Base-by-base conservation (phyloP, 2,113 vertebrate species). In the Bubo bubo region DNA sequence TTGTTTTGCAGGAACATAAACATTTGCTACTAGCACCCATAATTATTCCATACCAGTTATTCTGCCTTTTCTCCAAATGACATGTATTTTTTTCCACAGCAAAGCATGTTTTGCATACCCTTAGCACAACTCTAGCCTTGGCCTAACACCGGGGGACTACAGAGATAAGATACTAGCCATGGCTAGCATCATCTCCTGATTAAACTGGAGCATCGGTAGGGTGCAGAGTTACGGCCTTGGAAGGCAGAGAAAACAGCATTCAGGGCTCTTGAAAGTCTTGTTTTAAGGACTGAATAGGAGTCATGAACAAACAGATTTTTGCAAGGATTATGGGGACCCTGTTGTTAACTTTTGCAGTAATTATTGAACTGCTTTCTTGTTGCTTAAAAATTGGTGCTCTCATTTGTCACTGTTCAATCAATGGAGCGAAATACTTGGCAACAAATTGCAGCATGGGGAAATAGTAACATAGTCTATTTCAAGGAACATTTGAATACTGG, bases 111-210 rank as follows among this genome's bases (percentile, higher is more conserved):
- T 95, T 79, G 60, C 50, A 32, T 86, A 56, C 18, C 59, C n/a
- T 3, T 75, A 83, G 85, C 45, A 90, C 55, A 81, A 49, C 45
- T 52, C 34, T 79, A 83, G 26, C 86, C 92, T 90, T 90, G 86
- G 89, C 80, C 66, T 93, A 66, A 80, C 34, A 21, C 71, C 50
- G 43, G 30, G 63, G 81, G 68, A 82, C 95, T 95, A 90, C 35
- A 79, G 41, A 92, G 94, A 90, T 95, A 88, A 90, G 92, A 94
- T 94, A 89, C 19, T 73, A 85, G 8, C 53, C 52, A 24, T 35
- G 88, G 66, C 58, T 91, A 80, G 50, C 60, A 85, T 82, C 27
- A 68, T 75, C 32, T 72, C 14, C 55, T 90, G 86, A 92, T 96
- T 96, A 93, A 94, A 86, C 28, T 64, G 77, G 19, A 43, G 30